Evolutionary conservation across 1,140 invertebrate genomes (phyloP).

Genomic region (Epicauta chinensis): DNA sequence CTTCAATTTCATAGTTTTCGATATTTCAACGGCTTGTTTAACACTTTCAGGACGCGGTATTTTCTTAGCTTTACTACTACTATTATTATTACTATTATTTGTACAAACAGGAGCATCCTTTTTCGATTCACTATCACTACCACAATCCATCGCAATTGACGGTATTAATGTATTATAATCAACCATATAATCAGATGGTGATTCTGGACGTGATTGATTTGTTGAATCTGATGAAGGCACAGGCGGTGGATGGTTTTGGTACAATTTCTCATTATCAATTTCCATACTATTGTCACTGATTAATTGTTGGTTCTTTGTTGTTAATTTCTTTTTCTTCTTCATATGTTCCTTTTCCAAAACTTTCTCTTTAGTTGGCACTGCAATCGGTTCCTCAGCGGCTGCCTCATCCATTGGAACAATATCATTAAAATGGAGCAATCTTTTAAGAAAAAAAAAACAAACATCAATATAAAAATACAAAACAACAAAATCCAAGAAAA

Average conservation of each 20-base stretch:
- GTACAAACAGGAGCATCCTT: slow-evolving; percentile 15
- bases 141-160: slow-evolving; percentile 38
- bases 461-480: slow-evolving; percentile 7
- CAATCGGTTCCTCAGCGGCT: slow-evolving; percentile 45
- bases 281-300: slow-evolving; percentile 36
- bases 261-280: slow-evolving; percentile 9
- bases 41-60: slow-evolving; percentile 28
- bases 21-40: slow-evolving; percentile 34
- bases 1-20: slow-evolving; percentile 30
- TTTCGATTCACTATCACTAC: slow-evolving; percentile 34
- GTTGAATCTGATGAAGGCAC: slow-evolving; percentile 29
- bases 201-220: slow-evolving; percentile 32
- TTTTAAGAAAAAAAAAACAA: slow-evolving; percentile 38
- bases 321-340: slow-evolving; percentile 44
- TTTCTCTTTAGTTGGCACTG: slow-evolving; percentile 40
- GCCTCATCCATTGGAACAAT: slow-evolving; percentile 59
- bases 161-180: slow-evolving; percentile 42
- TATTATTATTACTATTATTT: neutral
- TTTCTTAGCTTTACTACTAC: slow-evolving; percentile 19
- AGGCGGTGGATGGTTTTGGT: slow-evolving; percentile 15
- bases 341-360: slow-evolving; percentile 45
- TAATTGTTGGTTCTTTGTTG: slow-evolving; percentile 38
- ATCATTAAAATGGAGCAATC: slow-evolving; percentile 63
- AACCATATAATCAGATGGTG: slow-evolving; percentile 34
- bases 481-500: neutral